These are phyloP conservation scores for Psilopogon haemacephalus DNA, from an alignment of 2,113 vertebrate species.

Conservation along the genomic window DNA sequence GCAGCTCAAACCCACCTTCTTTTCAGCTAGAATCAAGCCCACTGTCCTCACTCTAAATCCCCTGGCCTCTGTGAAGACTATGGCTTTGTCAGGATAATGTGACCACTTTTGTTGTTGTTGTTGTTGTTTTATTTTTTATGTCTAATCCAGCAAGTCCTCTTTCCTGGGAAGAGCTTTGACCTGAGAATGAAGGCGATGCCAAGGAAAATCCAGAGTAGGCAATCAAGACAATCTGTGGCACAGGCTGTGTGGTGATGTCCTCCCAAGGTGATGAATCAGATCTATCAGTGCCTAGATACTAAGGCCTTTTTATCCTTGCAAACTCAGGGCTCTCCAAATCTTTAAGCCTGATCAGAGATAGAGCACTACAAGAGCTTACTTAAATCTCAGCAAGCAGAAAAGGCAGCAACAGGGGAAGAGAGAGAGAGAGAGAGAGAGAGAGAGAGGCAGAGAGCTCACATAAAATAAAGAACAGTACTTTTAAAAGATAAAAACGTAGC, in stretches of 20 bases:
- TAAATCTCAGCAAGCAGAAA: conserved; percentile 71
- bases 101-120: background rate
- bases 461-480: conserved; percentile 62
- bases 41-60: background rate
- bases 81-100: background rate
- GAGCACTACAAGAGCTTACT: conserved; percentile 60
- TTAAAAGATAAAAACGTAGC: conserved; percentile 71
- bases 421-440: conserved; percentile 19
- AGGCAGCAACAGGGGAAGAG: background rate
- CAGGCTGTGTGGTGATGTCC: conserved; percentile 33
- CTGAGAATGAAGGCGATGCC: conserved; percentile 26
- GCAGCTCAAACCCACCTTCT: background rate
- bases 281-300: conserved; percentile 62
- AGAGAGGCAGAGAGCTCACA: conserved; percentile 7
- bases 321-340: conserved; percentile 74
- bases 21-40: background rate
- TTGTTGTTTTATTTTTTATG: no score
- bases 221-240: conserved; percentile 45
- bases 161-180: conserved; percentile 28
- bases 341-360: conserved; percentile 74
- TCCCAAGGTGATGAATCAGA: conserved; percentile 40
- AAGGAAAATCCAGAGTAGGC: conserved; percentile 36
- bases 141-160: background rate
- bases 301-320: conserved; percentile 62
- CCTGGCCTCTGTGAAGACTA: background rate